Conservation (phyloP, 2,888 invertebrate species). For the Dione vanillae region DNA sequence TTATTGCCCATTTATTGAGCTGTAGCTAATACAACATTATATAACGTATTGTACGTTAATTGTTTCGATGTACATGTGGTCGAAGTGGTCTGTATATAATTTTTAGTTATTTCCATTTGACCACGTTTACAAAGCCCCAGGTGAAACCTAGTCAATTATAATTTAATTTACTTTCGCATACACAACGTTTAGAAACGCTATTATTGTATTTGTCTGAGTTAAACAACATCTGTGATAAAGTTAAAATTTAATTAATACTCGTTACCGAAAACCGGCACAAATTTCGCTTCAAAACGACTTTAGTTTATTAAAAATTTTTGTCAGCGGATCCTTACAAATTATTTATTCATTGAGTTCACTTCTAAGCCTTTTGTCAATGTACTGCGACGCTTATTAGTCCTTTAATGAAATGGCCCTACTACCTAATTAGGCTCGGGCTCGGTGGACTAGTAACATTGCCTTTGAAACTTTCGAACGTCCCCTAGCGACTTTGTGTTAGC, state of each 20-base stretch:
- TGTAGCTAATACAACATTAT: no score
- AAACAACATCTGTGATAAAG: background rate
- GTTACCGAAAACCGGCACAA: background rate
- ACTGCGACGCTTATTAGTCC: constrained; percentile 64
- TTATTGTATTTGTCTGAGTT: no score
- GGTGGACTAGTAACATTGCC: constrained; percentile 58
- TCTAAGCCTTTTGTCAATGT: constrained; percentile 34
- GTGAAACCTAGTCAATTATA: no score
- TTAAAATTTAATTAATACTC: background rate
- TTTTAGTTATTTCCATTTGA: no score
- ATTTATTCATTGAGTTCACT: constrained; percentile 39
- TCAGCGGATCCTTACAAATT: constrained; percentile 26
- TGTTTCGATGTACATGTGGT: no score
- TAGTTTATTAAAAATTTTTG: constrained; percentile 29
- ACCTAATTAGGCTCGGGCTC: constrained; percentile 62
- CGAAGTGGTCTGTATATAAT: no score
- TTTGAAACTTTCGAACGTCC: constrained; percentile 70
- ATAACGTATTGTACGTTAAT: no score
- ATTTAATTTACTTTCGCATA: no score
- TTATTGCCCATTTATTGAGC: no score
- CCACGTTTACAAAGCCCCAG: no score
- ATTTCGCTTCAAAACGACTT: constrained; percentile 8
- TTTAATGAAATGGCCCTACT: constrained; percentile 63
- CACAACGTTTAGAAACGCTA: no score
- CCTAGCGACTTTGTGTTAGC: constrained; percentile 63